A percentile compares a stretch with the other conserved stretches of the same genome.
Conservation (phyloP, 2,888 invertebrate genomes). For the Eugnorisma glareosa region DNA sequence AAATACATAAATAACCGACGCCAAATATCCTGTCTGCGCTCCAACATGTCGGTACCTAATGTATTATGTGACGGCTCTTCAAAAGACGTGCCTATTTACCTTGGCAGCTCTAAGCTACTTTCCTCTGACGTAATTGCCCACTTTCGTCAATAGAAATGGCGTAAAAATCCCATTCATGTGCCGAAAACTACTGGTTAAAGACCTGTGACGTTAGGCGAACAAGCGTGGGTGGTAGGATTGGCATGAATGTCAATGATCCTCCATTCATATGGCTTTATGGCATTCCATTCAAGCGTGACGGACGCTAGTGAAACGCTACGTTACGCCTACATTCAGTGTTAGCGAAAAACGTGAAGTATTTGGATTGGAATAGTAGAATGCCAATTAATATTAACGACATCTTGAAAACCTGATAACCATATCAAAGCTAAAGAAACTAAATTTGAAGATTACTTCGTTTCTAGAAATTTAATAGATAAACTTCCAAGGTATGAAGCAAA, state of each 20-base stretch:
- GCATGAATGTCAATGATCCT: slow-evolving; percentile 65
- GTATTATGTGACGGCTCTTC: slow-evolving; percentile 19
- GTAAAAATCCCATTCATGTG: slow-evolving; percentile 61
- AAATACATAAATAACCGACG: background rate
- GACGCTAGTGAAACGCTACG: slow-evolving; percentile 44
- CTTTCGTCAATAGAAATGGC: slow-evolving; percentile 44
- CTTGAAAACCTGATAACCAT: background rate
- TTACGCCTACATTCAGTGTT: slow-evolving; percentile 35
- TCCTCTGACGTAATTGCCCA: slow-evolving; percentile 31
- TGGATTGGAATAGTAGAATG: background rate
- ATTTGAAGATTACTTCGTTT: background rate
- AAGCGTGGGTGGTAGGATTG: slow-evolving; percentile 71
- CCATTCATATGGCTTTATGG: slow-evolving; percentile 60
- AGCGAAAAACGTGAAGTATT: slow-evolving; percentile 24
- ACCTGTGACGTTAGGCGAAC: slow-evolving; percentile 68
- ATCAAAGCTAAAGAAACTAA: background rate
- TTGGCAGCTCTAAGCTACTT: slow-evolving; percentile 44
- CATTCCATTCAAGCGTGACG: slow-evolving; percentile 56
- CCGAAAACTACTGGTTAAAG: slow-evolving; percentile 63
- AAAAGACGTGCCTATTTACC: slow-evolving; percentile 36
- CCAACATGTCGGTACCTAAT: slow-evolving; percentile 4
- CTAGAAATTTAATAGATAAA: background rate
- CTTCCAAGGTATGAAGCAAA: background rate
- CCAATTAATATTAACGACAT: background rate
- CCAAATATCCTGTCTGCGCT: slow-evolving; percentile 11